phyloP scores from a whole-genome alignment of 2,113 vertebrate species.

The Rhizomys pruinosus region DNA sequence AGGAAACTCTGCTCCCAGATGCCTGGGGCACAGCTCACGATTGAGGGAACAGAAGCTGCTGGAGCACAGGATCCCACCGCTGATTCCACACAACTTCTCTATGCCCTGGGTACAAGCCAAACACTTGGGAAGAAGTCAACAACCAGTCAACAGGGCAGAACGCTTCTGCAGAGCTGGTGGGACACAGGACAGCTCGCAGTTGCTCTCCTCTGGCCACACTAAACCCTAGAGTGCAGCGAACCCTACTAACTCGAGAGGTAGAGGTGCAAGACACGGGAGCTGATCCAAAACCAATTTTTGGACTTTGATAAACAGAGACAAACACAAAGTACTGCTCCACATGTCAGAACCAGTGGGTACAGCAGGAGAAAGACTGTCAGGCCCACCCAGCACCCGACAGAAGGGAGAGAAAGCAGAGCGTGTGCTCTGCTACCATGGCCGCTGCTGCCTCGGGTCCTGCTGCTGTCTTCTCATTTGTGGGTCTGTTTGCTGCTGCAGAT shows the following conservation, averaged over 20 bases:
- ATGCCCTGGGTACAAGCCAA: too few relatives aligned
- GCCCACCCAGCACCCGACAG: background rate
- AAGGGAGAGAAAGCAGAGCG: background rate
- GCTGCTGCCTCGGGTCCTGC: background rate
- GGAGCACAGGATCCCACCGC: too few relatives aligned
- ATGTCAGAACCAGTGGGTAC: background rate
- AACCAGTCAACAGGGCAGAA: too few relatives aligned
- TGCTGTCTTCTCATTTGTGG: slow-evolving; percentile 62
- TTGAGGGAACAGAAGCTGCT: too few relatives aligned
- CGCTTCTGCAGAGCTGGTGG: background rate
- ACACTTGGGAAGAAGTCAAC: too few relatives aligned
- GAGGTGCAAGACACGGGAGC: slow-evolving; percentile 35
- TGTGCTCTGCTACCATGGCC: background rate
- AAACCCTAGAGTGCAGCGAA: background rate
- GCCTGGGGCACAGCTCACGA: too few relatives aligned
- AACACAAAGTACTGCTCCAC: too few relatives aligned
- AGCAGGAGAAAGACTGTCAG: too few relatives aligned
- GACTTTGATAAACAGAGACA: slow-evolving; percentile 54
- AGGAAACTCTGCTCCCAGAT: too few relatives aligned
- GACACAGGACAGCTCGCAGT: background rate
- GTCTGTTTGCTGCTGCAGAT: slow-evolving; percentile 81
- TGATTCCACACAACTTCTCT: too few relatives aligned
- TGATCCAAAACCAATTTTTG: slow-evolving; percentile 51
- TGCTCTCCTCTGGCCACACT: background rate
- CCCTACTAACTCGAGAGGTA: too few relatives aligned